phyloP scores from a whole-genome alignment of 2,888 invertebrate genomes.

The Mythimna pallens region DNA sequence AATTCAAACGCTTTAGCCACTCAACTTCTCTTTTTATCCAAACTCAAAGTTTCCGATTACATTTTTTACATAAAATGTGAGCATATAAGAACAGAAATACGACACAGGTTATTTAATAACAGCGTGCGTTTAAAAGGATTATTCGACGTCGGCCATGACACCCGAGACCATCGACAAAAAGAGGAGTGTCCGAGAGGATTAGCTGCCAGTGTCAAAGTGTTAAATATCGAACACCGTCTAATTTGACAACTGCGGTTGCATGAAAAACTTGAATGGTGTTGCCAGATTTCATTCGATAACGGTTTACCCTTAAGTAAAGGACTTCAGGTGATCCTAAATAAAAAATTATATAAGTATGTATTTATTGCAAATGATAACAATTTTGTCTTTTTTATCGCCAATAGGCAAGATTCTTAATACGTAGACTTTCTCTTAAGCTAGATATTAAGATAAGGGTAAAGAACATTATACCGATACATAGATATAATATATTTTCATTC shows the following conservation, averaged over 20 bases:
- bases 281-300: conserved; percentile 45
- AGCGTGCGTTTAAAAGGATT: conserved; percentile 89
- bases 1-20: background rate
- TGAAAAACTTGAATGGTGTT: conserved; percentile 73
- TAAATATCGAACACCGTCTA: conserved; percentile 90
- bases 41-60: conserved; percentile 76
- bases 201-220: conserved; percentile 91
- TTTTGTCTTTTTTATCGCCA: conserved; percentile 5
- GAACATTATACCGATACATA: background rate
- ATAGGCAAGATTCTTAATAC: background rate
- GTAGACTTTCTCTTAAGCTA: too few species aligned
- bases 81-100: conserved; percentile 80
- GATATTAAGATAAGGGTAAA: background rate
- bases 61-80: conserved; percentile 73
- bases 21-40: background rate
- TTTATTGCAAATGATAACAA: background rate
- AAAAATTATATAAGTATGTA: conserved; percentile 24
- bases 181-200: conserved; percentile 87
- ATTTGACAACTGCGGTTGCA: conserved; percentile 87
- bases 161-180: conserved; percentile 81
- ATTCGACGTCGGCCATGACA: conserved; percentile 85
- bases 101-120: conserved; percentile 84
- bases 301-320: conserved; percentile 43
- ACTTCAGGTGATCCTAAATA: conserved; percentile 13
- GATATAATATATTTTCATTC: background rate